phyloP scores from a whole-genome alignment of 2,888 invertebrate genomes.

The Epistrophe eligans region DNA sequence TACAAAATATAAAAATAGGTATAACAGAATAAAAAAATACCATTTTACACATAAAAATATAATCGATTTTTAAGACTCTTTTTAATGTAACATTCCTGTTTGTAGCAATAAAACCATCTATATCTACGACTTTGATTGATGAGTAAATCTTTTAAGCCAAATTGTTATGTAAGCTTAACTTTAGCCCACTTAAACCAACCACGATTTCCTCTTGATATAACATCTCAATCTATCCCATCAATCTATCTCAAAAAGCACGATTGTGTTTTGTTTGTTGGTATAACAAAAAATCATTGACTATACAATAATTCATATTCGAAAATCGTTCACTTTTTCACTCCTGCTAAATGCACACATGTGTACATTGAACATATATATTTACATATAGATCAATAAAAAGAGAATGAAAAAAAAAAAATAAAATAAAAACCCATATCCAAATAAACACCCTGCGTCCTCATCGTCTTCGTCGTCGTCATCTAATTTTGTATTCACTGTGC shows the following conservation, averaged over 20 bases:
- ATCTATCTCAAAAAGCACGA: conserved; percentile 43
- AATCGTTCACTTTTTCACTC: conserved; percentile 57
- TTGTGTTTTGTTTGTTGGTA: conserved; percentile 32
- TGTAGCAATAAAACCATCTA: conserved; percentile 22
- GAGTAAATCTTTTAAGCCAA: conserved; percentile 61
- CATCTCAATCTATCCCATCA: conserved; percentile 24
- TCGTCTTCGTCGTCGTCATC: not conserved
- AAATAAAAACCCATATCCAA: conserved; percentile 25
- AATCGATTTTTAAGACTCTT: conserved; percentile 17
- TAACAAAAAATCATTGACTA: conserved; percentile 43
- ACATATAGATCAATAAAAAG: not conserved
- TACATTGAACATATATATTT: not conserved
- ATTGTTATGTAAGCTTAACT: conserved; percentile 54
- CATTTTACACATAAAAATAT: not conserved
- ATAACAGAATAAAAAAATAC: too few species aligned
- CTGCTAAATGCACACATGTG: not conserved
- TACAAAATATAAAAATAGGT: too few species aligned
- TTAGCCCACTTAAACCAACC: conserved; percentile 33
- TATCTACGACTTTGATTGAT: conserved; percentile 32
- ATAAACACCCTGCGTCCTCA: conserved; percentile 14
- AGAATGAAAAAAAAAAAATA: conserved; percentile 22
- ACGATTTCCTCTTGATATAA: conserved; percentile 7
- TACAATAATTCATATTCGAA: conserved; percentile 69
- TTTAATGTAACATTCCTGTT: conserved; percentile 1
- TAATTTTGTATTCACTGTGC: conserved; percentile 57